Evolutionary conservation across 2,113 vertebrate genomes (phyloP).

Genomic region (Mastomys natalensis): DNA sequence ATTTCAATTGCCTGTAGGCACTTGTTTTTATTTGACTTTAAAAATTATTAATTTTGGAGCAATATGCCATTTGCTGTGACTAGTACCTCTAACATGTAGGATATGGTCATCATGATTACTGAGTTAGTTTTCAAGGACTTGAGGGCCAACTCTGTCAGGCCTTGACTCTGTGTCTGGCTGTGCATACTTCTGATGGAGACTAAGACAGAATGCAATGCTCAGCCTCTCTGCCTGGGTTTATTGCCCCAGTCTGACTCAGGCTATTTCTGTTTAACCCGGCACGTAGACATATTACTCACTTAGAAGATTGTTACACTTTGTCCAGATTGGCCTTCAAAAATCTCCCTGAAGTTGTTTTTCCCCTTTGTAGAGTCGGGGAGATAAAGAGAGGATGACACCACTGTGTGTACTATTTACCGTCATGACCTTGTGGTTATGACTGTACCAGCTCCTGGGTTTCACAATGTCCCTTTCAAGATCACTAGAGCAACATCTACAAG

Average conservation of each 20-base stretch:
- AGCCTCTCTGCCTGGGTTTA: background rate
- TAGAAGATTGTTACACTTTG: background rate
- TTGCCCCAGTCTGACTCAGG: background rate
- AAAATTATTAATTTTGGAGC: background rate
- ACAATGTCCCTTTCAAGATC: background rate
- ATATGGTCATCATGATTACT: background rate
- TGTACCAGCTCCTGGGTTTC: background rate
- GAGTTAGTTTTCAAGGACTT: background rate
- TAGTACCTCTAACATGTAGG: background rate
- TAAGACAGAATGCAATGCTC: background rate
- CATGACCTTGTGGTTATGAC: background rate
- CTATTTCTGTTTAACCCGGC: background rate
- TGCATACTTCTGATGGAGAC: background rate
- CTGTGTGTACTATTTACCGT: background rate
- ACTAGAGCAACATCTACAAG: background rate
- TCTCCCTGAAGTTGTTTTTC: background rate
- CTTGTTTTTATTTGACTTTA: background rate
- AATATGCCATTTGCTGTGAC: background rate
- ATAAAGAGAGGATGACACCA: background rate
- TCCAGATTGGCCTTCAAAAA: background rate
- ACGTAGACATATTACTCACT: background rate
- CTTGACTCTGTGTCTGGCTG: background rate
- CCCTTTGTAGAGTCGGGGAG: background rate
- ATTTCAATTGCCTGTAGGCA: background rate
- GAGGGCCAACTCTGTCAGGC: background rate